Evolutionary conservation across 2,797 vertebrate species (phyloP), one percentile per base, ranked within the genome.

Genomic region (Eremophila alpestris): DNA sequence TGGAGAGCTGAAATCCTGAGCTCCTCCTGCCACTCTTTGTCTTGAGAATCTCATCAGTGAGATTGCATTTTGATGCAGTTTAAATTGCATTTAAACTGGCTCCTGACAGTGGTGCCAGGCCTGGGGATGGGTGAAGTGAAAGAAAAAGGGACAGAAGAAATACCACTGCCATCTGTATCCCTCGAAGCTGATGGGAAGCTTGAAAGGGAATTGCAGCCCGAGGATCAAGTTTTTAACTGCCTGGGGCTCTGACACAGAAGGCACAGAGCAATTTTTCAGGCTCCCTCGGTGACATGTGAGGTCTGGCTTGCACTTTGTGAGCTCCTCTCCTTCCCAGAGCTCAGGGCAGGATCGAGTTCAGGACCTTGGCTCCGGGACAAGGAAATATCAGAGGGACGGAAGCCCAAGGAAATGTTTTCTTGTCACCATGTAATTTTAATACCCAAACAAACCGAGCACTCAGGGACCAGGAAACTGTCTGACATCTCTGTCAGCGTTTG

Each of bases 181-280:
- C 68, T 34, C 0, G 0, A 13, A 52, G 64, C 45, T 32, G 69
- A 41, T 23, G 21, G 0, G 6, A 10, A 74, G 41, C 73, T 41
- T 30, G 60, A 16, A 46, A 75, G 74, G 51, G 86, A 81, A 73
- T 7, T 83, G 55, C 51, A 30, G 17, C 11, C 43, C 16, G 20
- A 90, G 74, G 86, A 51, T 32, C 15, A 24, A 13, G 58, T 58
- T 32, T 55, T 36, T 52, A 23, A 73, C 71, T 77, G 60, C 21
- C 2, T 7, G 48, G 16, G 52, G 7, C 70, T 78, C 36, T 55
- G 76, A 40, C 41, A 63, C 52, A 45, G 58, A 40, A 77, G 69
- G 64, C 49, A 38, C 34, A 36, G 68, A 59, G 75, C 11, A 4
- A 20, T 51, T 77, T 65, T 77, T 69, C 36, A 49, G 40, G 43